A percentile compares a stretch with the other conserved stretches of the same genome.
These are phyloP conservation scores for Heliornis fulica DNA, from an alignment of 2,113 vertebrate genomes.

Conservation along the genomic window DNA sequence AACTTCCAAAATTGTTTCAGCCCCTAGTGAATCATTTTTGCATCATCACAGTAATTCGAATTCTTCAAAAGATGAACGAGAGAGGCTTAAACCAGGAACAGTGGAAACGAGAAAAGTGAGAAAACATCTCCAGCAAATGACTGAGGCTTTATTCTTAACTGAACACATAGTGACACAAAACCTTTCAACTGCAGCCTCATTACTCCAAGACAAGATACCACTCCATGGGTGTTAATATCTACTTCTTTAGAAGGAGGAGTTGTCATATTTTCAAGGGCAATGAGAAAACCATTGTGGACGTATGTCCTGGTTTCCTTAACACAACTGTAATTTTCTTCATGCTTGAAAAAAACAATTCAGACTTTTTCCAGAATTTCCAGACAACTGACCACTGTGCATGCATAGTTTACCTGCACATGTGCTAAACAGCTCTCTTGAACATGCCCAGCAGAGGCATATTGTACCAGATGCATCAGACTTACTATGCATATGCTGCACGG, in stretches of 20 bases:
- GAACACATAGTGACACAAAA: background rate
- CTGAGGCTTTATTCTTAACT: background rate
- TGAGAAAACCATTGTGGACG: background rate
- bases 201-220: background rate
- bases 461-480: background rate
- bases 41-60: background rate
- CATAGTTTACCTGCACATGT: background rate
- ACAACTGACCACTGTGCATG: background rate
- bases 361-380: rapidly evolving
- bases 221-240: background rate
- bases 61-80: background rate
- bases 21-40: background rate
- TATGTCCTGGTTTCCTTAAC: background rate
- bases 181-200: background rate
- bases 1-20: background rate
- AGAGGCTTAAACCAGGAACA: background rate
- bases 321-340: background rate
- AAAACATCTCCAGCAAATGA: background rate
- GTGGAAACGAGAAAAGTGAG: background rate
- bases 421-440: background rate
- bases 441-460: background rate
- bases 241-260: background rate
- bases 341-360: background rate
- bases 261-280: background rate
- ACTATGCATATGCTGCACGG: background rate